Evolutionary conservation across 2,888 invertebrate species (phyloP).

Genomic region (Rhodophaea formosa): DNA sequence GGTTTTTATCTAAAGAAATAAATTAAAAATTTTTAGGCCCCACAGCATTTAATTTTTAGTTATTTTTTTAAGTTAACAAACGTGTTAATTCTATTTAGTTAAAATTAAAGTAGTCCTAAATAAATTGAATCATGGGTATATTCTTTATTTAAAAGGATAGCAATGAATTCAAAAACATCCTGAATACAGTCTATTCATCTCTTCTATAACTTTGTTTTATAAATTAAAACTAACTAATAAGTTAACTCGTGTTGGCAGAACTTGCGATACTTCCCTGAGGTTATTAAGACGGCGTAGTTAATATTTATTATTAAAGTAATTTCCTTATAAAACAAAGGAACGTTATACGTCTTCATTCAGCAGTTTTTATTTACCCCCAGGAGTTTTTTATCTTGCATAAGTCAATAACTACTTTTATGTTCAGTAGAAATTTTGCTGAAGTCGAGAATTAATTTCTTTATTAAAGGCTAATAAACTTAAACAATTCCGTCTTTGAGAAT

Average conservation of each 20-base stretch:
- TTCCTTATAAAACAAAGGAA: not conserved
- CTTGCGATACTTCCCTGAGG: slow-evolving; percentile 3
- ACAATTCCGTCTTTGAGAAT: too few relatives aligned
- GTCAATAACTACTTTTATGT: not conserved
- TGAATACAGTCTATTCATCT: too few relatives aligned
- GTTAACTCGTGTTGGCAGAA: slow-evolving; percentile 1
- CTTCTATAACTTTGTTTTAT: not conserved
- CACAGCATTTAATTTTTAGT: too few relatives aligned
- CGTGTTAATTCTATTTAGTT: too few relatives aligned
- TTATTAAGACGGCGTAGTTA: not conserved
- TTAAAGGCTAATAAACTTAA: too few relatives aligned
- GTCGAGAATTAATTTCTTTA: not conserved
- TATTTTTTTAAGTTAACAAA: too few relatives aligned
- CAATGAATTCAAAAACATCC: too few relatives aligned
- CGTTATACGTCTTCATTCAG: not conserved
- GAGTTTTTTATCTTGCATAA: not conserved
- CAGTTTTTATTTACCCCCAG: not conserved
- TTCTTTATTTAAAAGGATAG: too few relatives aligned
- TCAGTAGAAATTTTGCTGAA: not conserved
- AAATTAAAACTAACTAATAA: slow-evolving; percentile 10
- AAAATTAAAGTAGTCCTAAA: too few relatives aligned
- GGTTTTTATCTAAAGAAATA: too few relatives aligned
- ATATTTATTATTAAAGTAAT: not conserved
- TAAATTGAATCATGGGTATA: too few relatives aligned
- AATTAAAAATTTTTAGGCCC: too few relatives aligned